Evolutionary conservation across 1,140 invertebrate species (phyloP).

Genomic region (Musca vetustissima): DNA sequence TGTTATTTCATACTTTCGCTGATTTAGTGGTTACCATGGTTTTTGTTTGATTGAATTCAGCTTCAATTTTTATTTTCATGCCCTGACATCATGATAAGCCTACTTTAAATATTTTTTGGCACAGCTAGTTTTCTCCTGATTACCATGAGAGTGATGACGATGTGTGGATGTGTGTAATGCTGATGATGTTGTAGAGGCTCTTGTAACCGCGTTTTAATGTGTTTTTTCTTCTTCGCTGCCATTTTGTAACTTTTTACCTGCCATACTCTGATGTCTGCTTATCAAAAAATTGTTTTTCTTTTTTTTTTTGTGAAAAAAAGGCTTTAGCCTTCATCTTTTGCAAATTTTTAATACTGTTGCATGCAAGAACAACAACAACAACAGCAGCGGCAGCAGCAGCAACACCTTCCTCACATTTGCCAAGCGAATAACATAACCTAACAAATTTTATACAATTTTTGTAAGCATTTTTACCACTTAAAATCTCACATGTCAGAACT

Average conservation of each 20-base stretch:
- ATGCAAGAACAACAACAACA: not conserved
- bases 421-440: no score
- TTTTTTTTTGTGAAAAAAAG: no score
- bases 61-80: not conserved
- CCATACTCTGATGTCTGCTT: not conserved
- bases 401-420: no score
- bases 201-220: no score
- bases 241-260: not conserved
- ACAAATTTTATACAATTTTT: slow-evolving; percentile 9
- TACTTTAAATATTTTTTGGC: slow-evolving; percentile 8
- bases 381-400: no score
- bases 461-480: not conserved
- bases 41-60: no score
- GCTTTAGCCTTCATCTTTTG: slow-evolving; percentile 16
- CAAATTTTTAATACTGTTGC: slow-evolving; percentile 10
- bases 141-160: no score
- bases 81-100: slow-evolving; percentile 16
- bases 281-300: not conserved
- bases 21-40: no score
- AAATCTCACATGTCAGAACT: not conserved
- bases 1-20: no score
- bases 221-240: not conserved
- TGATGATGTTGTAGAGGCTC: not conserved
- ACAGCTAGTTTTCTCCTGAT: not conserved
- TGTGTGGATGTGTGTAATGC: no score